Base-by-base conservation (phyloP, 2,113 vertebrate species). In the Oreochromis tanganicae region DNA sequence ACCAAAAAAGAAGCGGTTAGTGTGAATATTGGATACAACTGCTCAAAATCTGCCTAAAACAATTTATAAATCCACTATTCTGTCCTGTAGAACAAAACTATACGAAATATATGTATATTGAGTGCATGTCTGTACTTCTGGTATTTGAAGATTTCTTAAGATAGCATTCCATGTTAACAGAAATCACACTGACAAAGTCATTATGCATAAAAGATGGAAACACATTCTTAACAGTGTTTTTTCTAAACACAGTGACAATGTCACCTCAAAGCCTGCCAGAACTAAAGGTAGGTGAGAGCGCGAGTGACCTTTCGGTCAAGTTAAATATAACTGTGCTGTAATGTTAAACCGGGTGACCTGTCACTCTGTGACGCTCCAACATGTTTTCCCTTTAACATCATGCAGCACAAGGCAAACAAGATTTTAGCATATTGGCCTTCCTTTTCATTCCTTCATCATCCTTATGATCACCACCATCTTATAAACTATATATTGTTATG, bases 261-360 rank as follows among this genome's bases (percentile, higher is more conserved):
- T 66, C 16, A 46, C 7, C 83, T 83, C 21, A 13, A 29, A 57
- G 71, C 32, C n/a, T 83, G 59, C 57, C 66, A 61, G 78, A 85
- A 59, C 78, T 88, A 88, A 89, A 91, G 46, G 84, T 85, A 92
- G 84, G 3, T 27, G 43, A 63, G 81, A 91, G 80, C 1, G 5
- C 29, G 32, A 78, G 54, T 56, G 87, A 93, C 83, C 90, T 81
- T 34, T 9, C 54, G 82, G 92, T 90, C 68, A 91, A 38, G 34
- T 38, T 94, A 94, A 91, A 91, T 91, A 92, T 94, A 91, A 68
- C 54, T 85, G 81, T 48, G n/a, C 84, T 84, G 91, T 85, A 94
- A 94, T 89, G 27, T 56, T 82, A 95, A 88, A 87, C 89, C 17
- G 4, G 68, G 32, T 85, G 90, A 91, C 91, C 91, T 84, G 57